These are phyloP conservation scores for Acanthis flammea DNA, from an alignment of 2,797 vertebrate genomes.

Conservation along the genomic window DNA sequence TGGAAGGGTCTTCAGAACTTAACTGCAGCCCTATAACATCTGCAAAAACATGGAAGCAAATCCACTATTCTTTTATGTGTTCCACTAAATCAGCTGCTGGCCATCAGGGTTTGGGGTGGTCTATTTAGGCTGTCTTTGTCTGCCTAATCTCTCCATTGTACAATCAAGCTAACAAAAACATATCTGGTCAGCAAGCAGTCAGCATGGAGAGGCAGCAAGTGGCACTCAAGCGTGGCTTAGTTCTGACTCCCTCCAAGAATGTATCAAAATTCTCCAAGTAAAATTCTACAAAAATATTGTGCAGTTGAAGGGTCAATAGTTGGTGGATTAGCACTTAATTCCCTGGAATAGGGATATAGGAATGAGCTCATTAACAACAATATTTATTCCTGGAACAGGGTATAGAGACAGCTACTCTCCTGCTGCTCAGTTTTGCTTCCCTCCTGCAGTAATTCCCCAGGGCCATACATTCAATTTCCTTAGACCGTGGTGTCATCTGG, in stretches of 20 bases:
- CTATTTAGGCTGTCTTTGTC: not conserved
- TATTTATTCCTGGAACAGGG: slow-evolving; percentile 54
- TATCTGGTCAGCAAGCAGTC: not conserved
- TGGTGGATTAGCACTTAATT: slow-evolving; percentile 48
- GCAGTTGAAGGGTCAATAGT: slow-evolving; percentile 48
- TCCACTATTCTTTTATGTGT: not conserved
- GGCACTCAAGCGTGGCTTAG: not conserved
- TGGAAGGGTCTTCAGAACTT: not conserved
- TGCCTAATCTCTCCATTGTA: not conserved
- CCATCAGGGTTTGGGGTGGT: not conserved
- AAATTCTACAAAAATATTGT: slow-evolving; percentile 43
- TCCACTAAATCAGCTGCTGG: not conserved
- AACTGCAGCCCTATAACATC: not conserved
- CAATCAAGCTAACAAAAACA: not conserved
- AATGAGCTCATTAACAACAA: slow-evolving; percentile 67
- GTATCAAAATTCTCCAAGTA: not conserved
- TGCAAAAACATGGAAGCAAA: not conserved
- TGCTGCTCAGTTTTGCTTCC: slow-evolving; percentile 48
- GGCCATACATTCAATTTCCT: not conserved
- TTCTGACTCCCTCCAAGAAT: not conserved
- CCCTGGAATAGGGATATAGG: not conserved
- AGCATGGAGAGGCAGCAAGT: not conserved
- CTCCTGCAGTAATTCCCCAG: slow-evolving; percentile 20
- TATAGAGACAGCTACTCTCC: slow-evolving; percentile 31
- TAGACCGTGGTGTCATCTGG: not conserved